phyloP scores from a whole-genome alignment of 92 coral and sea anemone species.

The Desmophyllum pertusum region DNA sequence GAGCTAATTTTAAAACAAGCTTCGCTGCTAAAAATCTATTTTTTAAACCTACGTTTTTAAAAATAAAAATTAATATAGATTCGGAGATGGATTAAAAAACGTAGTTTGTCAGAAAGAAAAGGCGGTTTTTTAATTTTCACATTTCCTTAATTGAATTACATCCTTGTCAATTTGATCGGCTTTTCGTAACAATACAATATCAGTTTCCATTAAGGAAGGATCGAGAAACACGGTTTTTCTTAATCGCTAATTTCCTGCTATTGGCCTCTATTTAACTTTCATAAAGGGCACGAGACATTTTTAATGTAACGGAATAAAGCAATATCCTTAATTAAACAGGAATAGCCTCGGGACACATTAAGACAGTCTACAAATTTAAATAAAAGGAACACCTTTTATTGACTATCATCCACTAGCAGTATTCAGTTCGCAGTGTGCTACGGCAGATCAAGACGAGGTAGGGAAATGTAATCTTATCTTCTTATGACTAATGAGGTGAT shows the following conservation, averaged over 20 bases:
- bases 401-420: not conserved
- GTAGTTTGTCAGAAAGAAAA: not conserved
- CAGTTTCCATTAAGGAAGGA: slow-evolving; percentile 2
- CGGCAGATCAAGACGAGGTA: not conserved
- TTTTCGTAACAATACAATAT: not conserved
- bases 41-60: not conserved
- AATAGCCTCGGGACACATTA: slow-evolving; percentile 1
- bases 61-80: too few species aligned
- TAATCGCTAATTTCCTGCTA: slow-evolving; percentile 17
- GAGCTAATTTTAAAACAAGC: not conserved
- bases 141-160: not conserved
- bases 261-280: slow-evolving; percentile 23
- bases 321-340: slow-evolving; percentile 6
- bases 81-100: too few species aligned
- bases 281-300: slow-evolving; percentile 2
- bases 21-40: not conserved
- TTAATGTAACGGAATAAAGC: slow-evolving; percentile 3
- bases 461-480: not conserved
- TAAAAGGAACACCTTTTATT: not conserved
- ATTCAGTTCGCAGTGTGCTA: not conserved
- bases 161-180: not conserved
- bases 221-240: not conserved
- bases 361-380: not conserved
- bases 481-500: not conserved
- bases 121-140: not conserved